Evolutionary conservation across 2,797 vertebrate species (phyloP), one percentile per base, ranked within the genome.

Genomic region (Anniella stebbinsi): DNA sequence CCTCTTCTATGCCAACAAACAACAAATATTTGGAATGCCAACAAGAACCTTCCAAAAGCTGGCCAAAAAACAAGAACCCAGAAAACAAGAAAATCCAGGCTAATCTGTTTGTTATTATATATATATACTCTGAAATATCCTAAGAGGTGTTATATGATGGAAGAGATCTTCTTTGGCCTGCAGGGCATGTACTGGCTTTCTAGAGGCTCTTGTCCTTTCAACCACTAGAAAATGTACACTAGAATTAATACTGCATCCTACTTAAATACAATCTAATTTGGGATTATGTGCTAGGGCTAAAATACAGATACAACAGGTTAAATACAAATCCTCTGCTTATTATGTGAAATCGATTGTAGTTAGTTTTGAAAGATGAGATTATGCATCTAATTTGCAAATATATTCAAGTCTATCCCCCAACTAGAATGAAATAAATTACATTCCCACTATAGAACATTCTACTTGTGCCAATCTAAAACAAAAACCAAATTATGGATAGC

Each of bases 251-350:
- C 21, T 87, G 9, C 77, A 69, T 38, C 21, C 63, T 78, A 41
- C 87, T 73, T 81, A 88, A 88, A 5, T 21, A 45, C 72, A 36
- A 41, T 81, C 51, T 45, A 57, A 81, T 72, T 81, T 88, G 48
- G n/a, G 36, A 60, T 33, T 45, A 30, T 41, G 45, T 54, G 36
- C 51, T 88, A 67, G 28, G 10, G n/a, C 18, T 84, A 67, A 67
- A 28, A 45, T n/a, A 45, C 21, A 80, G 45, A 30, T 38, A 66
- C 3, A 66, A 57, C 10, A 45, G 17, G 8, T 63, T 73, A 60
- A 88, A 88, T 3, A 66, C 7, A 60, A 36, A 75, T 38, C n/a
- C 2, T 38, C 8, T 54, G 18, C 51, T 45, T 87, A 33, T 87
- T 63, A 48, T 28, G 2, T 45, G 38, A 66, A 51, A 77, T 33